Evolutionary conservation across 2,888 invertebrate genomes (phyloP).

Genomic region (Epiblema foenella): DNA sequence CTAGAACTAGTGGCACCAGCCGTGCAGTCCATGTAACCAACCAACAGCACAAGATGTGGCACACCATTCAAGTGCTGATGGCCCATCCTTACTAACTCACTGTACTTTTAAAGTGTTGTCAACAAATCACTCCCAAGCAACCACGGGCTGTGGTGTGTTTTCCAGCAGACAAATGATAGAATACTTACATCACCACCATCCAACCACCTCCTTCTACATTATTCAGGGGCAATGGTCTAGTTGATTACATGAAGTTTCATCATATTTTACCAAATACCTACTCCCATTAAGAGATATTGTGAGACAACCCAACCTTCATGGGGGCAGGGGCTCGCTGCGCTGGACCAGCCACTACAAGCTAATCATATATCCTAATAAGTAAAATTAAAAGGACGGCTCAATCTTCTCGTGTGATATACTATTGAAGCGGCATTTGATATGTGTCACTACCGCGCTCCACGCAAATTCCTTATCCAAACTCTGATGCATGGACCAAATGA

Average conservation of each 20-base stretch:
- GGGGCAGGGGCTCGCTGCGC: conserved; percentile 16
- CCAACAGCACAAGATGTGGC: neutral
- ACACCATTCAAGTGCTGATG: neutral
- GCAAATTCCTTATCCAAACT: neutral
- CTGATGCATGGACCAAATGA: neutral
- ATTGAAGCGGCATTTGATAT: conserved; percentile 69
- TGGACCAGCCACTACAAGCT: conserved; percentile 33
- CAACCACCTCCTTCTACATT: conserved; percentile 6
- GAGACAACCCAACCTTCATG: neutral
- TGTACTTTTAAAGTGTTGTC: neutral
- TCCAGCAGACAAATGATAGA: neutral
- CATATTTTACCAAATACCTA: conserved; percentile 28
- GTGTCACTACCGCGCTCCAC: conserved; percentile 60
- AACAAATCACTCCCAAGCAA: too few relatives aligned
- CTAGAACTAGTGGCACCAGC: conserved; percentile 55
- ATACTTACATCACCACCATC: neutral
- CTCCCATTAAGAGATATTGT: conserved; percentile 6
- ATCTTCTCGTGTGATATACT: conserved; percentile 58
- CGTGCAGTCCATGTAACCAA: conserved; percentile 36
- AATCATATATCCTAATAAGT: conserved; percentile 49
- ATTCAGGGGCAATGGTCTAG: conserved; percentile 37
- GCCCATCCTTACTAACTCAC: neutral
- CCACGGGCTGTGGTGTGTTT: neutral
- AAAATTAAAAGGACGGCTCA: conserved; percentile 76
- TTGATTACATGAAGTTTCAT: conserved; percentile 35